phyloP scores from a whole-genome alignment of 2,113 vertebrate species.

The Zingel zingel region DNA sequence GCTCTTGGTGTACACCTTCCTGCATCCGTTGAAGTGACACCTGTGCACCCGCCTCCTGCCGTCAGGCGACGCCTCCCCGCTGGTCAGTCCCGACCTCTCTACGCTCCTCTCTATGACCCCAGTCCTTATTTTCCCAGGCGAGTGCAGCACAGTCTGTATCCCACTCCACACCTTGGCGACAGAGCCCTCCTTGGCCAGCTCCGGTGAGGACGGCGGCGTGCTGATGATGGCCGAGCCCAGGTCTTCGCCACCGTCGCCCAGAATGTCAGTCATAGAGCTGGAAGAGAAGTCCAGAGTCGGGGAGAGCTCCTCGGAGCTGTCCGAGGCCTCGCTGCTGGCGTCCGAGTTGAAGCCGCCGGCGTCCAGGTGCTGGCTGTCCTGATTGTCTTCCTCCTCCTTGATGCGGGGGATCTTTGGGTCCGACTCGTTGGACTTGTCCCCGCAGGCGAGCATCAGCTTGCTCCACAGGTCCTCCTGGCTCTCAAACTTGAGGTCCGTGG shows the following conservation, averaged over 20 bases:
- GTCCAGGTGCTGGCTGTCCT: slow-evolving; percentile 85
- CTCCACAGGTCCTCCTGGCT: slow-evolving; percentile 95
- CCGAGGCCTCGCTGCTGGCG: slow-evolving; percentile 92
- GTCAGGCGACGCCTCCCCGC: slow-evolving; percentile 91
- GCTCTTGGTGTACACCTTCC: slow-evolving; percentile 99
- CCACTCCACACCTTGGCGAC: slow-evolving; percentile 88
- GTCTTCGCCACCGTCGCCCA: slow-evolving; percentile 88
- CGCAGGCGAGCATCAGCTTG: slow-evolving; percentile 96
- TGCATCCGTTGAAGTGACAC: slow-evolving; percentile 97
- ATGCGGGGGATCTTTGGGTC: slow-evolving; percentile 85
- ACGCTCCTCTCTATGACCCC: slow-evolving; percentile 81
- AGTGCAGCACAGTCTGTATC: slow-evolving; percentile 87
- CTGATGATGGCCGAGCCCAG: slow-evolving; percentile 88
- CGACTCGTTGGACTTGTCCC: slow-evolving; percentile 88
- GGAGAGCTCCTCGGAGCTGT: slow-evolving; percentile 94
- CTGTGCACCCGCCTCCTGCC: slow-evolving; percentile 93
- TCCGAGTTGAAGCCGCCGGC: slow-evolving; percentile 92
- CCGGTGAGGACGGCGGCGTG: slow-evolving; percentile 94
- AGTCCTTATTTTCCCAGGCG: slow-evolving; percentile 89
- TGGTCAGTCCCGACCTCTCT: slow-evolving; percentile 81
- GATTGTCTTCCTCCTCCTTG: slow-evolving; percentile 87
- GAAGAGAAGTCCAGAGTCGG: slow-evolving; percentile 91
- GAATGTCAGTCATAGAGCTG: slow-evolving; percentile 87
- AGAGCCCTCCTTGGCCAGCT: slow-evolving; percentile 88
- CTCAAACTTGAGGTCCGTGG: slow-evolving; percentile 94